A percentile compares a stretch with the other conserved stretches of the same genome.
These are phyloP conservation scores for Rhogogaster chlorosoma DNA, from an alignment of 2,888 invertebrate species.

Conservation along the genomic window DNA sequence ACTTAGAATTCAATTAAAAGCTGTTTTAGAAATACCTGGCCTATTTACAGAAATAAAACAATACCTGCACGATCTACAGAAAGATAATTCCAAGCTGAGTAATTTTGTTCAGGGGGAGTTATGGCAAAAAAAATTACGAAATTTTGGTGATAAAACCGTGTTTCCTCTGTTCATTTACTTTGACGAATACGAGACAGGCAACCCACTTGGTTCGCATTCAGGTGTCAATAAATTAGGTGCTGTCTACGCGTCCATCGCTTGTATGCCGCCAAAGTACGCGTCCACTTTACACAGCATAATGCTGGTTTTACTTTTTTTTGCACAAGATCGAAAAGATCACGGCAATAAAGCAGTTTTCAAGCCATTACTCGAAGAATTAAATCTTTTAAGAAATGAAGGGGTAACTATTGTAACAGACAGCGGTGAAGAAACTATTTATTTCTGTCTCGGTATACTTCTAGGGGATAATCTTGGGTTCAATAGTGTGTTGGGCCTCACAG, in stretches of 20 bases:
- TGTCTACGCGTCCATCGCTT: conserved; percentile 55
- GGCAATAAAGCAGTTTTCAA: conserved; percentile 38
- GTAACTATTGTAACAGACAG: conserved; percentile 15
- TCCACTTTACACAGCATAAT: conserved; percentile 45
- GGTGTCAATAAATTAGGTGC: too few species aligned
- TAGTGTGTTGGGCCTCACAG: conserved; percentile 48
- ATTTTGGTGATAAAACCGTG: too few species aligned
- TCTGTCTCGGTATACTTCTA: conserved; percentile 49
- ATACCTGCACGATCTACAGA: too few species aligned
- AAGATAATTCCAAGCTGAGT: too few species aligned
- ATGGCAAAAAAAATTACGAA: too few species aligned
- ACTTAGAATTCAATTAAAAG: too few species aligned
- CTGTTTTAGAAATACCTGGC: too few species aligned
- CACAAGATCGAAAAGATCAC: conserved; percentile 5
- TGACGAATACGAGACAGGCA: too few species aligned
- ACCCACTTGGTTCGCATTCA: conserved; percentile 56
- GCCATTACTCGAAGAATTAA: conserved; percentile 48
- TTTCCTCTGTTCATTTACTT: too few species aligned
- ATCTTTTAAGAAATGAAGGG: conserved; percentile 30
- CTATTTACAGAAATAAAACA: too few species aligned
- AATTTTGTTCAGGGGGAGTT: too few species aligned
- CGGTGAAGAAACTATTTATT: conserved; percentile 49
- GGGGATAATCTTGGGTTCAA: conserved; percentile 55
- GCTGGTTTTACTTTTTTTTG: conserved; percentile 40
- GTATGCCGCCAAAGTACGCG: conserved; percentile 47